Conservation (phyloP, 2,797 vertebrate species). For the Orestias chungarensis region DNA sequence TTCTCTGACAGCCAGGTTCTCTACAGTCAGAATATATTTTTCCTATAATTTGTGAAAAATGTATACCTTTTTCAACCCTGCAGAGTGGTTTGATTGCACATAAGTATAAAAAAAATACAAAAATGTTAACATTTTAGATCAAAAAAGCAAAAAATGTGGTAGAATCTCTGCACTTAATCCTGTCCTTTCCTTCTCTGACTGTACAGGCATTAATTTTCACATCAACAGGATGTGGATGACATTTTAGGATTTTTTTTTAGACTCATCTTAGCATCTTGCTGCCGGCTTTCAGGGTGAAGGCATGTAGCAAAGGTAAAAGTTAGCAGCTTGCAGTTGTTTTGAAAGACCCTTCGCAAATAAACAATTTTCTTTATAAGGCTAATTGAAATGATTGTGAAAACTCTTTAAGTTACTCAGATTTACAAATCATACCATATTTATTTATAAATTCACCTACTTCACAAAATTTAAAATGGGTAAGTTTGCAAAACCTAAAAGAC, state of each 20-base stretch:
- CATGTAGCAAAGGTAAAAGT: not conserved
- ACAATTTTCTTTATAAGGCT: not conserved
- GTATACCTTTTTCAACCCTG: not conserved
- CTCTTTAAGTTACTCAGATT: not conserved
- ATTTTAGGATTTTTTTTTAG: not conserved
- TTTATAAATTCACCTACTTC: no score
- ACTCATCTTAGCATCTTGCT: not conserved
- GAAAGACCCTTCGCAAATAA: not conserved
- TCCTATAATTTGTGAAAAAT: not conserved
- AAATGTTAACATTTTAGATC: no score
- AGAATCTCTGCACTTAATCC: not conserved
- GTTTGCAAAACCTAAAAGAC: no score
- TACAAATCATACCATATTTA: no score
- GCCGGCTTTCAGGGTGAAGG: not conserved
- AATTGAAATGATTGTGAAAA: not conserved
- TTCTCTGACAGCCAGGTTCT: slow-evolving; percentile 37
- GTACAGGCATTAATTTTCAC: not conserved
- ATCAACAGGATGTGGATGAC: not conserved
- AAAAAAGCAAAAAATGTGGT: no score
- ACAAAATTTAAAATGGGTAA: no score
- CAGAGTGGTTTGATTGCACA: not conserved
- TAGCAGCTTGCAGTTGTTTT: not conserved
- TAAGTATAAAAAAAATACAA: no score
- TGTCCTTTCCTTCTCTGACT: not conserved
- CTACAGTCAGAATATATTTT: slow-evolving; percentile 11